A percentile compares a stretch with the other conserved stretches of the same genome.
These are phyloP conservation scores for Sebastes jordani DNA, from an alignment of 2,797 vertebrate genomes.

Conservation along the genomic window DNA sequence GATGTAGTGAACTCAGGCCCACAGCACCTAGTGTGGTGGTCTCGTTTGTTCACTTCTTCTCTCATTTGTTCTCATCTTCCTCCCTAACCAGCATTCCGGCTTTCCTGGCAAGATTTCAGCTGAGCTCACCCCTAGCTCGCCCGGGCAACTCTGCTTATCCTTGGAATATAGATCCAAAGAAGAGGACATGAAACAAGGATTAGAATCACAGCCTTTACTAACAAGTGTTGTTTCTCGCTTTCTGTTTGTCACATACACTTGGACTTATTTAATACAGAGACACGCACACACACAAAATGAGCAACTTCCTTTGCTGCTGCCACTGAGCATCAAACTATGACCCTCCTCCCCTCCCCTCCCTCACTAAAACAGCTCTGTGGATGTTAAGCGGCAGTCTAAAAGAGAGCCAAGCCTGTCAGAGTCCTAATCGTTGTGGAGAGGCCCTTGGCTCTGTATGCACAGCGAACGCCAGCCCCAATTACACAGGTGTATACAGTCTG, in stretches of 20 bases:
- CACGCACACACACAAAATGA: constrained; percentile 2
- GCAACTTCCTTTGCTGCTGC: neutral
- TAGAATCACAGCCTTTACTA: constrained; percentile 17
- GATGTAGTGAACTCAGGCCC: neutral
- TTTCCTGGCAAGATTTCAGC: neutral
- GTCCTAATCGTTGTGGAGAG: constrained; percentile 73
- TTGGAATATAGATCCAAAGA: constrained; percentile 26
- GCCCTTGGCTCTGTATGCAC: constrained; percentile 68
- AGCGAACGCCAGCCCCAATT: constrained; percentile 74
- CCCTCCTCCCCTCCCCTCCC: neutral
- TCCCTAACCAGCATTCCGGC: neutral
- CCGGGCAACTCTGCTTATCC: neutral
- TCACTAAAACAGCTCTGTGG: constrained; percentile 21
- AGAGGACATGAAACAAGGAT: constrained; percentile 1
- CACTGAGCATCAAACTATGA: constrained; percentile 21
- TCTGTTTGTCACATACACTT: neutral
- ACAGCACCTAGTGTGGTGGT: neutral
- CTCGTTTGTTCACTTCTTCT: neutral
- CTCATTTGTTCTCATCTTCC: constrained; percentile 3
- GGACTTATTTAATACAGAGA: neutral
- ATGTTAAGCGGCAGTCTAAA: constrained; percentile 66
- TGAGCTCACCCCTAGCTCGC: neutral
- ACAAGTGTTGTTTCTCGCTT: constrained; percentile 3
- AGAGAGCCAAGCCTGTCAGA: constrained; percentile 64
- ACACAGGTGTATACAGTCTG: constrained; percentile 71